Evolutionary conservation across 1,140 invertebrate species (phyloP).

Genomic region (Zaprionus taronus): DNA sequence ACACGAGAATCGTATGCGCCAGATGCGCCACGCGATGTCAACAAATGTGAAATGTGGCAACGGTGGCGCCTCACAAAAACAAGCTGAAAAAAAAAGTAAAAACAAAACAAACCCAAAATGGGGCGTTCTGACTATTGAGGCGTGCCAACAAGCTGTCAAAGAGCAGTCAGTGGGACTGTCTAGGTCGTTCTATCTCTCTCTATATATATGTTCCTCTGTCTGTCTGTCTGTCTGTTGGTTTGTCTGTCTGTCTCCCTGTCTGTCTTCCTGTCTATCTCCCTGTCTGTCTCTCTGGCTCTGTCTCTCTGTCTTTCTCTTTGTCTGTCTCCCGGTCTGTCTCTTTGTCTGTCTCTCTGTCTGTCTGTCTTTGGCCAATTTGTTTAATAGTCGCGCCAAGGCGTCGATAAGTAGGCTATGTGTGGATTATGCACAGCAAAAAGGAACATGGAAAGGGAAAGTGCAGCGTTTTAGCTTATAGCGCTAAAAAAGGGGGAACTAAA

Average conservation of each 20-base stretch:
- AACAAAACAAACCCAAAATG: conserved; percentile 7
- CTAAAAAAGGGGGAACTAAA: neutral
- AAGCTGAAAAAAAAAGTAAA: neutral
- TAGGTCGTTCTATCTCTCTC: neutral
- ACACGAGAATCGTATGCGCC: conserved; percentile 31
- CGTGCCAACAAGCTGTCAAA: conserved; percentile 21
- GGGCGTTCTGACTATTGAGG: conserved; percentile 9
- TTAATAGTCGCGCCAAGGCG: conserved; percentile 30
- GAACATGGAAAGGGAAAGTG: neutral
- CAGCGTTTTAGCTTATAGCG: neutral
- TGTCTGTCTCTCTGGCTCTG: neutral
- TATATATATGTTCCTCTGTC: neutral
- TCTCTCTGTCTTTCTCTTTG: neutral
- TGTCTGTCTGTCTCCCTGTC: neutral
- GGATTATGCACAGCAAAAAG: conserved; percentile 31
- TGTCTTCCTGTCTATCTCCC: neutral
- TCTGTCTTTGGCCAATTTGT: conserved; percentile 22
- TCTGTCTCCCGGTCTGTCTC: neutral
- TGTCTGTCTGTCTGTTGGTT: neutral
- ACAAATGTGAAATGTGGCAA: conserved; percentile 55
- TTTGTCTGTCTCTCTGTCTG: neutral
- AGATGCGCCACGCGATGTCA: conserved; percentile 54
- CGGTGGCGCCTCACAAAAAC: conserved; percentile 33
- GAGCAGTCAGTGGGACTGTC: conserved; percentile 1
- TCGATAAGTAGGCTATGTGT: conserved; percentile 65